Conservation (phyloP, 1,140 invertebrate species). For the Ridgeia piscesae region DNA sequence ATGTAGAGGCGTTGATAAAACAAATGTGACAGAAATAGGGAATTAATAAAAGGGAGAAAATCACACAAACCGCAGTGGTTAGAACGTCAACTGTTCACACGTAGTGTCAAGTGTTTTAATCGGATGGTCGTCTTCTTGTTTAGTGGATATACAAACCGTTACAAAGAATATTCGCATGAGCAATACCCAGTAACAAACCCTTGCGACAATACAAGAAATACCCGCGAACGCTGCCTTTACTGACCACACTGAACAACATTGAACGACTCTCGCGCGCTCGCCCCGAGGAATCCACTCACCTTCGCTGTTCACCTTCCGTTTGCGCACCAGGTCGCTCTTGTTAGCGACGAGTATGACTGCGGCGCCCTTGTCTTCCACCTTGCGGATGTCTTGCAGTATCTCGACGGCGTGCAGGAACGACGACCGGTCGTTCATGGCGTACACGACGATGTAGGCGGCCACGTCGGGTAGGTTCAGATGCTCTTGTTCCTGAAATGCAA, state of each 20-base stretch:
- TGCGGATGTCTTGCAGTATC: constrained; percentile 40
- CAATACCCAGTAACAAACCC: not conserved
- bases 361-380: constrained; percentile 9
- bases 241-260: too few relatives aligned
- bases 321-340: constrained; percentile 87
- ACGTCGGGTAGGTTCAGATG: constrained; percentile 54
- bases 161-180: not conserved
- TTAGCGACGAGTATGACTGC: constrained; percentile 92
- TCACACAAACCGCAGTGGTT: too few relatives aligned
- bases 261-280: too few relatives aligned
- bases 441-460: constrained; percentile 89
- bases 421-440: constrained; percentile 80
- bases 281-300: not conserved
- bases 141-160: not conserved
- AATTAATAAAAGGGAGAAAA: too few relatives aligned
- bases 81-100: too few relatives aligned
- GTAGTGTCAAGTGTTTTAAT: not conserved
- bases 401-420: constrained; percentile 59
- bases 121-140: not conserved
- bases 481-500: not conserved
- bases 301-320: constrained; percentile 58
- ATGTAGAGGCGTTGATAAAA: too few relatives aligned
- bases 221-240: not conserved
- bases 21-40: too few relatives aligned
- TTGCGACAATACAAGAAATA: not conserved